phyloP scores from a whole-genome alignment of 2,888 invertebrate genomes.

The Drosophila engyochracea region DNA sequence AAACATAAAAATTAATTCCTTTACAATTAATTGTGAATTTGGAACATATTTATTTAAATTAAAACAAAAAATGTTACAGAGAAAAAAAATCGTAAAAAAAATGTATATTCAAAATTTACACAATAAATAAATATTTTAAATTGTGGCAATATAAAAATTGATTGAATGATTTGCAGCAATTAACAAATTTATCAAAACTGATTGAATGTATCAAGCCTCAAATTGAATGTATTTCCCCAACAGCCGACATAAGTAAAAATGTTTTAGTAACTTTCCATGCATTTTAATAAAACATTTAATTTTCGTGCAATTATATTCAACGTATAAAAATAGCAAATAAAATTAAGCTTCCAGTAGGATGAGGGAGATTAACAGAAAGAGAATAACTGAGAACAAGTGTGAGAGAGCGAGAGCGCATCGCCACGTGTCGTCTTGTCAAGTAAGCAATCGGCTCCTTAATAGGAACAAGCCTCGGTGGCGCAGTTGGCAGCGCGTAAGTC shows the following conservation, averaged over 20 bases:
- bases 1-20: neutral
- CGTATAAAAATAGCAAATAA: neutral
- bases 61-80: neutral
- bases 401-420: constrained; percentile 10
- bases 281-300: constrained; percentile 4
- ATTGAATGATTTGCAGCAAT: constrained; percentile 32
- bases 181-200: constrained; percentile 11
- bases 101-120: neutral
- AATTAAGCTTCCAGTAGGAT: neutral
- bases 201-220: constrained; percentile 20
- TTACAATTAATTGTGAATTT: neutral
- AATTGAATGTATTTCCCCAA: constrained; percentile 11
- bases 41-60: neutral
- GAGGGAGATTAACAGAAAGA: neutral
- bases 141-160: constrained; percentile 11
- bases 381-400: neutral
- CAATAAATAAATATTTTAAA: constrained; percentile 8
- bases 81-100: neutral
- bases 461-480: constrained; percentile 84
- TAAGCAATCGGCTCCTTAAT: constrained; percentile 17
- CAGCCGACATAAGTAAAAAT: constrained; percentile 6
- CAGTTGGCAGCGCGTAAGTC: constrained; percentile 86
- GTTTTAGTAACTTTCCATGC: constrained; percentile 29
- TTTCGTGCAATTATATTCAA: constrained; percentile 49
- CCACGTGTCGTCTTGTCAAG: constrained; percentile 60